These are phyloP conservation scores for Cremastinae sp. DNA, from an alignment of 2,888 invertebrate genomes.

Conservation along the genomic window DNA sequence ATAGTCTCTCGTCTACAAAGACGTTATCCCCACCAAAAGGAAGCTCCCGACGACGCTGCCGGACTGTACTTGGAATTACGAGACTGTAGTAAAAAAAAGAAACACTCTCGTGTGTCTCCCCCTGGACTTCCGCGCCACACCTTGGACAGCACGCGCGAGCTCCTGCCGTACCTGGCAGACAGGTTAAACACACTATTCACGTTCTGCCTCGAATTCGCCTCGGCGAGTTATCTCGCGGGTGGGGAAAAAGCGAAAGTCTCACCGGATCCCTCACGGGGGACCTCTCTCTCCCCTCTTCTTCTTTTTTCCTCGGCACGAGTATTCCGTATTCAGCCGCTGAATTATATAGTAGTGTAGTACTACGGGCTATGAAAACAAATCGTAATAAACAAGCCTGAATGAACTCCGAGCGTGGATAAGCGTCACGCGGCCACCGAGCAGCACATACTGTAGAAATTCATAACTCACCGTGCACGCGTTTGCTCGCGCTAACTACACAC, in stretches of 20 bases:
- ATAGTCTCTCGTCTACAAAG: constrained; percentile 3
- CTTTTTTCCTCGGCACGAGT: background rate
- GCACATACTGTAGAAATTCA: background rate
- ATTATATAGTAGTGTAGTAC: constrained; percentile 46
- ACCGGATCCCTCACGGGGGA: constrained; percentile 18
- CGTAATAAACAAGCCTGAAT: constrained; percentile 41
- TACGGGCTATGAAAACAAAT: constrained; percentile 40
- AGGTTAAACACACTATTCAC: constrained; percentile 26
- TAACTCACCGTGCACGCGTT: background rate
- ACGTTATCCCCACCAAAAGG: too few relatives aligned
- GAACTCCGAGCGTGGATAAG: constrained; percentile 26
- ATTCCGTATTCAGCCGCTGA: constrained; percentile 1
- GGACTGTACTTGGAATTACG: constrained; percentile 2
- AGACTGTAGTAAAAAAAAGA: background rate
- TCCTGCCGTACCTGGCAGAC: background rate
- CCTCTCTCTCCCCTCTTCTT: background rate
- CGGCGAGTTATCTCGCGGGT: constrained; percentile 11
- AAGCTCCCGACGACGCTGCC: too few relatives aligned
- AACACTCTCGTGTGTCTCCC: constrained; percentile 40
- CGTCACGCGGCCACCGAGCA: background rate
- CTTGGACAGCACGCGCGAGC: constrained; percentile 23
- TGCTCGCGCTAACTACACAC: background rate
- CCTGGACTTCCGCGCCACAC: constrained; percentile 34
- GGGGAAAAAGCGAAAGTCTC: constrained; percentile 55
- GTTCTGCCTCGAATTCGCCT: constrained; percentile 1